Conservation (phyloP, 1,140 invertebrate species). For the Hetaerina americana region DNA sequence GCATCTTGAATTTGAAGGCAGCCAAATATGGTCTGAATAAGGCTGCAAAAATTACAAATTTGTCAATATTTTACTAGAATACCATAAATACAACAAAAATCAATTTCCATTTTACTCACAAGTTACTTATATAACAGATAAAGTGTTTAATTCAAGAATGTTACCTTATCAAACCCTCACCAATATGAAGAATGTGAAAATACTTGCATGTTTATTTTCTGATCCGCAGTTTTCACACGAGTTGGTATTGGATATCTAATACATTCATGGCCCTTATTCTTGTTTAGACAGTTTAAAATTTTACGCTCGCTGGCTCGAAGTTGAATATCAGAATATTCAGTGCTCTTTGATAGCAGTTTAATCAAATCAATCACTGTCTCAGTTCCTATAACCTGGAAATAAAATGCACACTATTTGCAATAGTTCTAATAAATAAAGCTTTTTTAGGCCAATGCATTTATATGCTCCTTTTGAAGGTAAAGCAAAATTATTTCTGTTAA, state of each 20-base stretch:
- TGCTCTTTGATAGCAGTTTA: conserved; percentile 35
- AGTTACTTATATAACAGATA: not conserved
- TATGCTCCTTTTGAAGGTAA: not conserved
- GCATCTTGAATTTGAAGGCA: conserved; percentile 51
- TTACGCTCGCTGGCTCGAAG: conserved; percentile 44
- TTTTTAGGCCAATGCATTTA: not conserved
- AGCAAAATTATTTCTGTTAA: not conserved
- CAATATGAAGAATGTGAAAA: not conserved
- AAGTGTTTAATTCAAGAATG: not conserved
- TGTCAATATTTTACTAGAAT: conserved; percentile 7
- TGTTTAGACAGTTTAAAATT: conserved; percentile 45
- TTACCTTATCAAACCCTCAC: not conserved
- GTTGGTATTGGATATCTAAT: conserved; percentile 46
- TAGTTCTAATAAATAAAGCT: not conserved
- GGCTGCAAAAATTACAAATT: conserved; percentile 33
- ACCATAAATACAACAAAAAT: not conserved
- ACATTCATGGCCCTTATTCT: conserved; percentile 34
- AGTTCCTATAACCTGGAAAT: conserved; percentile 28
- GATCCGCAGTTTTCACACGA: conserved; percentile 43
- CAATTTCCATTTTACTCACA: too few species aligned
- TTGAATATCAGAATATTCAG: conserved; percentile 45
- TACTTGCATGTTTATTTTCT: conserved; percentile 51
- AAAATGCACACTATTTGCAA: conserved; percentile 1
- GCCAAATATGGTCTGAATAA: conserved; percentile 60
- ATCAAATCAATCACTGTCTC: conserved; percentile 32